Base-by-base conservation (phyloP, 2,888 invertebrate species). In the Ceramica pisi region DNA sequence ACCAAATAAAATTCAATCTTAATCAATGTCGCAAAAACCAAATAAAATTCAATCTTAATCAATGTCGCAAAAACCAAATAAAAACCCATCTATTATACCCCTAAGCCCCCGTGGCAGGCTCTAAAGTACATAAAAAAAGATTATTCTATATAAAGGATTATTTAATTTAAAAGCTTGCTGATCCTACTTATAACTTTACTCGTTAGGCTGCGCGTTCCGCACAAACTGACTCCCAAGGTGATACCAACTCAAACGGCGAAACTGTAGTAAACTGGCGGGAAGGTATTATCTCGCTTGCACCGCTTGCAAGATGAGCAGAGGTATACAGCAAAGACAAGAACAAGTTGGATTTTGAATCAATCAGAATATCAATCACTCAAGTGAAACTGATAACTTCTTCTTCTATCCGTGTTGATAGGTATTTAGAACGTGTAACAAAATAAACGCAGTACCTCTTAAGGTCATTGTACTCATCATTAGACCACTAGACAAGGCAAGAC, bases 151-250 rank as follows among this genome's bases (percentile, higher is more conserved):
- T 67, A 81, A 79, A 77, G 82, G 76, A 79, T 84, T 86, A 79
- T 84, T 81, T 79, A 80, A 85, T 81, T 86, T 80, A 63, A 84
- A 81, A 80, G 68, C 76, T 60, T 71, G 73, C 75, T 84, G 78
- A 83, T 85, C 83, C 78, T 82, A 76, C 86, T 84, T 84, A 86
- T 73, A 87, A 87, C 87, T 87, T 87, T 86, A 81, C 87, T 87
- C 87, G 83, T 86, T 87, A 87, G 72, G 78, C 70, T 50, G 53
- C 75, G 71, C 64, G 79, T 78, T 79, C 75, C 73, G 80, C 65
- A 81, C 66, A 81, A 85, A 83, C 75, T 77, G 75, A 75, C 80
- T 77, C 81, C 87, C 87, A 80, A 84, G 81, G 82, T 84, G 83
- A 75, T 80, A 81, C 56, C 66, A 69, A 81, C 78, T 81, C 65